These are phyloP conservation scores for Phrynocephalus guinanensis DNA, from an alignment of 2,797 vertebrate genomes.

Conservation along the genomic window DNA sequence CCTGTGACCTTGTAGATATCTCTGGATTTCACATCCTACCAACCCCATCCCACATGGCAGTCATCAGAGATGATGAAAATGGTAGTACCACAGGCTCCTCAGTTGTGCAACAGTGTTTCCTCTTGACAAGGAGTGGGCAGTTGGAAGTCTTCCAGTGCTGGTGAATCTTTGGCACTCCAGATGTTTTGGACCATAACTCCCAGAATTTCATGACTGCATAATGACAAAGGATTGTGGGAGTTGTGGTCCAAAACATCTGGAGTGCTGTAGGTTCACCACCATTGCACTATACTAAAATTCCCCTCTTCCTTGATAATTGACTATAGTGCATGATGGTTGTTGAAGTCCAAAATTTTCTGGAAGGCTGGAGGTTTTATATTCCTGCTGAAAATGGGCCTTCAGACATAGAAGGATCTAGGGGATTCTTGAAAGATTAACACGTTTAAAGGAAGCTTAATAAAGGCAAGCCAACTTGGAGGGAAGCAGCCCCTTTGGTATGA, in stretches of 20 bases:
- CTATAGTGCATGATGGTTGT: background rate
- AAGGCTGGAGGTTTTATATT: background rate
- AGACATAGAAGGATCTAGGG: background rate
- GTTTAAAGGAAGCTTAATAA: background rate
- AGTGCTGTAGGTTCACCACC: too few relatives aligned
- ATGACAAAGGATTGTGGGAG: too few relatives aligned
- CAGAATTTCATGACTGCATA: too few relatives aligned
- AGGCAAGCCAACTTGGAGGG: background rate
- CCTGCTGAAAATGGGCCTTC: background rate
- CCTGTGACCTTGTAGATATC: background rate
- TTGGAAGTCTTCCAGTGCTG: background rate
- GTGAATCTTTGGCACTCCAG: too few relatives aligned
- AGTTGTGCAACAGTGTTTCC: background rate
- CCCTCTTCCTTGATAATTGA: background rate
- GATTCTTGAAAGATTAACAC: background rate
- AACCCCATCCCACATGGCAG: background rate
- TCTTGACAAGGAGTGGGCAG: background rate
- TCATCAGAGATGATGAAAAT: background rate
- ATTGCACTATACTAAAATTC: background rate
- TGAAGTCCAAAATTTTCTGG: background rate
- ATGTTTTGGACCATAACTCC: background rate
- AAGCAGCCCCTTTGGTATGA: too few relatives aligned
- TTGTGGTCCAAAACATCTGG: too few relatives aligned
- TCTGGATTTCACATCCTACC: background rate
- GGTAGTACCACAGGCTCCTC: background rate